These are phyloP conservation scores for Neolamprologus brichardi DNA, from an alignment of 2,113 vertebrate species.

Conservation along the genomic window DNA sequence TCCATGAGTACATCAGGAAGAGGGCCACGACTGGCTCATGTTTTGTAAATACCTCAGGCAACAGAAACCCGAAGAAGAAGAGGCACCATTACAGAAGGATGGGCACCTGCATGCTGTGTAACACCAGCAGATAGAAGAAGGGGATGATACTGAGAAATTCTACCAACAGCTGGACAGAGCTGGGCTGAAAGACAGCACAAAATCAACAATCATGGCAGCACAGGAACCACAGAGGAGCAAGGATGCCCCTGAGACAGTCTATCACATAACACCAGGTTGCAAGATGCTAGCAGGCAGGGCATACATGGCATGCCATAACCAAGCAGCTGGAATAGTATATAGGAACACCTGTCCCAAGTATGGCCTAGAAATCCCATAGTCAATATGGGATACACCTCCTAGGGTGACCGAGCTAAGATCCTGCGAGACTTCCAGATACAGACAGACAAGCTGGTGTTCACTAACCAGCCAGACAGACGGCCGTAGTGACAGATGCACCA, in stretches of 20 bases:
- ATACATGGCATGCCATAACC: not conserved
- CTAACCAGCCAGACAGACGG: not conserved
- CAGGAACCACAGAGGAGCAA: not conserved
- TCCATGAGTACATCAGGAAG: not conserved
- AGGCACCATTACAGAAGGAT: not conserved
- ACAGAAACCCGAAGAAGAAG: not conserved
- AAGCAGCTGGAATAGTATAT: not conserved
- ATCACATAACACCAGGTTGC: not conserved
- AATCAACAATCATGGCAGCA: not conserved
- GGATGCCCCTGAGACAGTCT: not conserved
- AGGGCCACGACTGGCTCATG: accelerated
- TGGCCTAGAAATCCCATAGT: not conserved
- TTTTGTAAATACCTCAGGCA: not conserved
- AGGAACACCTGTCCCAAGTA: not conserved
- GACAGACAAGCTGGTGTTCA: not conserved
- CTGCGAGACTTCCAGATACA: not conserved
- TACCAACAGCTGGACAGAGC: not conserved
- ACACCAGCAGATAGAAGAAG: not conserved
- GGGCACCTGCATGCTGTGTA: not conserved
- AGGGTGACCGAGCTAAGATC: not conserved
- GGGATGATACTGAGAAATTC: not conserved
- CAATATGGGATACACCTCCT: not conserved
- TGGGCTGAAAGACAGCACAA: not conserved
- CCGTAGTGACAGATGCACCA: not conserved
- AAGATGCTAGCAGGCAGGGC: not conserved